Percentiles rank a stretch among this genome's conserved stretches.
Conservation (phyloP, 2,113 vertebrate genomes). For the Thunnus thynnus region DNA sequence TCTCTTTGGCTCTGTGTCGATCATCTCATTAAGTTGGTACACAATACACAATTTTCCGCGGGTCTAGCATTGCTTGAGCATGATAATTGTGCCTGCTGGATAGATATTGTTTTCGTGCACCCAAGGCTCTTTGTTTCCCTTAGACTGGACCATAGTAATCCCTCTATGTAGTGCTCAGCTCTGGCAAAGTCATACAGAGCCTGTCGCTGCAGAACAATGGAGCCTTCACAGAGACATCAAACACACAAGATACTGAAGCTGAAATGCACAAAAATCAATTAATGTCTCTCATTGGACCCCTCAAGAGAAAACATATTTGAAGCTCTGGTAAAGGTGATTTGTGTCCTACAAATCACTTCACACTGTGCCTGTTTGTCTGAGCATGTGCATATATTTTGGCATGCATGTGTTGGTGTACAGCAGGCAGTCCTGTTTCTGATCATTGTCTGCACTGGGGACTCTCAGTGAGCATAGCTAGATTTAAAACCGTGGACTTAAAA, state of each 20-base stretch:
- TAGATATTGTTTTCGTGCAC: constrained; percentile 39
- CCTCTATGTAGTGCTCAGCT: constrained; percentile 25
- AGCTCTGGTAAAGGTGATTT: constrained; percentile 23
- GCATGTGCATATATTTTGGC: neutral
- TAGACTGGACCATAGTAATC: constrained; percentile 34
- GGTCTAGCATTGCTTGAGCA: constrained; percentile 27
- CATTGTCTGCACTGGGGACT: neutral
- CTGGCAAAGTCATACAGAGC: constrained; percentile 28
- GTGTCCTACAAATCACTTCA: neutral
- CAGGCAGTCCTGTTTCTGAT: neutral
- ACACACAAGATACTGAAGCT: constrained; percentile 12
- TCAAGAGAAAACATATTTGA: constrained; percentile 35
- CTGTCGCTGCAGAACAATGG: constrained; percentile 53
- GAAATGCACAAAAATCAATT: constrained; percentile 50
- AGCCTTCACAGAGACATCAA: constrained; percentile 51
- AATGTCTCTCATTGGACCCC: constrained; percentile 27
- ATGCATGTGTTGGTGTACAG: neutral
- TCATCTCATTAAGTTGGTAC: constrained; percentile 59
- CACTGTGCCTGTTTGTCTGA: neutral
- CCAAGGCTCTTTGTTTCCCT: constrained; percentile 51
- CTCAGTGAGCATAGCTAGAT: neutral
- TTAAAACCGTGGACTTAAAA: neutral
- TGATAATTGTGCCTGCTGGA: constrained; percentile 54
- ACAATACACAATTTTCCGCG: constrained; percentile 42
- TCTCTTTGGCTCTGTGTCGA: constrained; percentile 39